Base-by-base conservation (phyloP, 53 echinoderm and acorn worm genomes). In the Holothuria scabra region DNA sequence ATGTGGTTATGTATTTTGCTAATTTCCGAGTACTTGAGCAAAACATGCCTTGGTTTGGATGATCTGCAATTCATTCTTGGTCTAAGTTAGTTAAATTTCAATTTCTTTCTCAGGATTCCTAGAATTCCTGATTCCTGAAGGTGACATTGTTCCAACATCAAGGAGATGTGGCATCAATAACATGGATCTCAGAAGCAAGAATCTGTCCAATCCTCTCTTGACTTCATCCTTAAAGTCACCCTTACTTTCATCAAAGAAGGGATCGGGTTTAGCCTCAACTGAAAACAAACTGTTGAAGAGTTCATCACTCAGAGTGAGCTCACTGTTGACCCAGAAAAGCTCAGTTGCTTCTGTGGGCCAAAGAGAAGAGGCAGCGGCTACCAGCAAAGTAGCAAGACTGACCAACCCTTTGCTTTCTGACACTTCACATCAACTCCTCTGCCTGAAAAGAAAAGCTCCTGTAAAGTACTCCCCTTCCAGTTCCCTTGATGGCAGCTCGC, bases 131-230 rank as follows among this genome's bases (percentile, higher is more conserved):
- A n/a, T n/a, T n/a, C 52, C 18, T 52, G 52, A 14, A 52, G 52
- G 2, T 52, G 52, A 52, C 52, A 52, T 52, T 48, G 1, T 48
- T 18, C 18, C 18, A 16, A 14, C 52, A 52, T 52, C 52, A 52
- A 52, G 0, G 52, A 52, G 52, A 52, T 52, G 52, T 52, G 52
- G 52, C 18, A 8, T 57, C 32, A 56, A n/a, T n/a, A 78, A 22
- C 23, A 78, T 78, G 78, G 78, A 78, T 58, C 56, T 78, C 56
- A 78, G 78, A 48, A 78, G 58, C 24, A 78, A 52, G 33, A 52
- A 78, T 23, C 18, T 78, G 25, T 78, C 78, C 26, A 78, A 78
- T 32, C 78, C 78, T 26, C 58, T 55, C 18, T 56, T 78, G 78
- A 56, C 20, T 29, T 78, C 78, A 78, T 57, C 78, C 16, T 44